These are phyloP conservation scores for Ailuropoda melanoleuca DNA, from an alignment of 2,113 vertebrate genomes.

Conservation along the genomic window DNA sequence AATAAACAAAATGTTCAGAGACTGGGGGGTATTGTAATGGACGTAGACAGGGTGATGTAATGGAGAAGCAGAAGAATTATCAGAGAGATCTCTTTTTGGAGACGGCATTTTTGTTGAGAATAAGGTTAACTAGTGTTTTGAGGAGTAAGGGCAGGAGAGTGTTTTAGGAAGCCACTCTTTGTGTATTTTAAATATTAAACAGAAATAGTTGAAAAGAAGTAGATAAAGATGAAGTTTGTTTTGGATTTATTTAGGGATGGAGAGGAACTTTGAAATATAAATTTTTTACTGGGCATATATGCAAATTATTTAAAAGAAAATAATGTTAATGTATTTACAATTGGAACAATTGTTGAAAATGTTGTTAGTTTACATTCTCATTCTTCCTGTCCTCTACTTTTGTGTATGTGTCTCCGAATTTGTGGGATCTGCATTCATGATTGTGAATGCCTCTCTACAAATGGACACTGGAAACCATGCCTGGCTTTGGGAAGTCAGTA, in stretches of 20 bases:
- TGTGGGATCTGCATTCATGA: neutral
- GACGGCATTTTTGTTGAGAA: neutral
- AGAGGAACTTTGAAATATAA: neutral
- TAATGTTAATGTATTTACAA: neutral
- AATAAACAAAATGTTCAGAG: neutral
- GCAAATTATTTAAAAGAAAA: conserved; percentile 10
- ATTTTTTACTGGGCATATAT: neutral
- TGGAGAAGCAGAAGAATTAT: neutral
- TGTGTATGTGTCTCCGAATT: neutral
- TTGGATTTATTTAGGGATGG: neutral
- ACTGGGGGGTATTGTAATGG: neutral
- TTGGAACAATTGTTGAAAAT: neutral
- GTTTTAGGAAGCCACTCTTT: neutral
- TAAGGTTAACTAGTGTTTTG: neutral
- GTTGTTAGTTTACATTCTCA: neutral
- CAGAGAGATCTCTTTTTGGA: neutral
- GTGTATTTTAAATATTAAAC: neutral
- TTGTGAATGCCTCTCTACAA: neutral
- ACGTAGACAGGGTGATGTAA: neutral
- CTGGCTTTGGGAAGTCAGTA: conserved; percentile 58
- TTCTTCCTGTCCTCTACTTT: neutral
- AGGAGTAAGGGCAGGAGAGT: neutral
- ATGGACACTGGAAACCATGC: neutral
- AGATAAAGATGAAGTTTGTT: neutral
- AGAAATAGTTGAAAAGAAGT: neutral